A percentile compares a stretch with the other conserved stretches of the same genome.
Conservation (phyloP, 2,888 invertebrate genomes). For the Lithophane ornitopus region DNA sequence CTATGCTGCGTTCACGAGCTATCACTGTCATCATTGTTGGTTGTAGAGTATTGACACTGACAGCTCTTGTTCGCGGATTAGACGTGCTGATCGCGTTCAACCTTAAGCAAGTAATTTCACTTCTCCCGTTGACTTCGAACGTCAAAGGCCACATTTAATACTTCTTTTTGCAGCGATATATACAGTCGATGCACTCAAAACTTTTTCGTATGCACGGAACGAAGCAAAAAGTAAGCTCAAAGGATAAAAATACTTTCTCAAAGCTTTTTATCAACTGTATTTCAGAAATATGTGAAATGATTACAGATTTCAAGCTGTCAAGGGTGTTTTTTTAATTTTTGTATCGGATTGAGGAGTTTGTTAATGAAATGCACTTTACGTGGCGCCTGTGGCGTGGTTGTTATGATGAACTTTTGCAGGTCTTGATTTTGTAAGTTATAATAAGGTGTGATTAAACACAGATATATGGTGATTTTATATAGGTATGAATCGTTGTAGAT, state of each 20-base stretch:
- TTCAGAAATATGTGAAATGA: constrained; percentile 35
- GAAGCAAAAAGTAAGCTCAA: constrained; percentile 42
- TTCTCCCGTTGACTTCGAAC: constrained; percentile 35
- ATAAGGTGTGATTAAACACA: not conserved
- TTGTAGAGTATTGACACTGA: too few species aligned
- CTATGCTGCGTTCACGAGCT: too few species aligned
- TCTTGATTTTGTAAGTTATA: not conserved
- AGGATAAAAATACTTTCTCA: constrained; percentile 56
- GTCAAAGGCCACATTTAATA: constrained; percentile 68
- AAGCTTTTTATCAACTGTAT: constrained; percentile 34
- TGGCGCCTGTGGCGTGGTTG: not conserved
- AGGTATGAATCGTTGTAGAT: not conserved
- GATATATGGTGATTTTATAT: not conserved
- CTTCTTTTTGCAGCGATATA: constrained; percentile 55
- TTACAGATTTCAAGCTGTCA: constrained; percentile 12
- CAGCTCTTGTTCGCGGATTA: too few species aligned
- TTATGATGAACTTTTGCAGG: not conserved
- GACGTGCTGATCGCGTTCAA: too few species aligned
- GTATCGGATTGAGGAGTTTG: not conserved
- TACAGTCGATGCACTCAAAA: constrained; percentile 64
- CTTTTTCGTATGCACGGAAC: constrained; percentile 61
- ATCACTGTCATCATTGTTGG: too few species aligned
- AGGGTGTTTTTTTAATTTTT: constrained; percentile 14
- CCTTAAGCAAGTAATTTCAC: constrained; percentile 28
- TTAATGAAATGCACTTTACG: not conserved